Conservation (phyloP, 2,888 invertebrate species). For the Margaritifera margaritifera region DNA sequence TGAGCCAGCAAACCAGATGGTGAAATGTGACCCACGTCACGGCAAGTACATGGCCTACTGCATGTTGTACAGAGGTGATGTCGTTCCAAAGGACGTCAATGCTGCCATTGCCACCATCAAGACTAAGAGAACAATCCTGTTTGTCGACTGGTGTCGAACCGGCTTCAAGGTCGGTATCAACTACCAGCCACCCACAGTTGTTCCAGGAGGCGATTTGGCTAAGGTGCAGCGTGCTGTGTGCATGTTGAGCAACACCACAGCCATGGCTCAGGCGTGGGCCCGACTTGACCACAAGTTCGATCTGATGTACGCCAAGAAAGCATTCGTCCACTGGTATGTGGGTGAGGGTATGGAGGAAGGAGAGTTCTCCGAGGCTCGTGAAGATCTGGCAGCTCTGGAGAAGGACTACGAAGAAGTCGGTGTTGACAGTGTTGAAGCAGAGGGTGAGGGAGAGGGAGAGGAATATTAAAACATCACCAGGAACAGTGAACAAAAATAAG, state of each 20-base stretch:
- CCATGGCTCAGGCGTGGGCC: conserved; percentile 74
- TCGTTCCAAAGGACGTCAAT: conserved; percentile 87
- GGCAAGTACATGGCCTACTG: conserved; percentile 77
- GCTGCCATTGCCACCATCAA: conserved; percentile 36
- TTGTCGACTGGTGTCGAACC: conserved; percentile 2
- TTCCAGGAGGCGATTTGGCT: conserved; percentile 83
- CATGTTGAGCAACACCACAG: conserved; percentile 74
- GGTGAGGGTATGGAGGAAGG: conserved; percentile 77
- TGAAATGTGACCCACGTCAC: too few species aligned
- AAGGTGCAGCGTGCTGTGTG: conserved; percentile 74
- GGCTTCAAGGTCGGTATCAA: neutral
- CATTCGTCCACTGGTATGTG: conserved; percentile 72
- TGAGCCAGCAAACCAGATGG: too few species aligned
- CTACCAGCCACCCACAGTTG: neutral
- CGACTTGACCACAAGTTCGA: too few species aligned
- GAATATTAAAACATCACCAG: conserved; percentile 16
- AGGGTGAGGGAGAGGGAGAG: conserved; percentile 38
- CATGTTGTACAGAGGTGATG: conserved; percentile 89
- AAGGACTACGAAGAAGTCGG: conserved; percentile 9
- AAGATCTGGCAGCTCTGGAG: conserved; percentile 80
- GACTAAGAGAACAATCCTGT: conserved; percentile 26
- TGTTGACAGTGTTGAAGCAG: conserved; percentile 41
- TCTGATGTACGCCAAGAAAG: conserved; percentile 63
- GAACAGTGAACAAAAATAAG: neutral
- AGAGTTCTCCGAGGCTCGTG: conserved; percentile 90